A percentile compares a stretch with the other conserved stretches of the same genome.
Evolutionary conservation across 1,140 invertebrate species (phyloP).

Genomic region (Papilio glaucus): DNA sequence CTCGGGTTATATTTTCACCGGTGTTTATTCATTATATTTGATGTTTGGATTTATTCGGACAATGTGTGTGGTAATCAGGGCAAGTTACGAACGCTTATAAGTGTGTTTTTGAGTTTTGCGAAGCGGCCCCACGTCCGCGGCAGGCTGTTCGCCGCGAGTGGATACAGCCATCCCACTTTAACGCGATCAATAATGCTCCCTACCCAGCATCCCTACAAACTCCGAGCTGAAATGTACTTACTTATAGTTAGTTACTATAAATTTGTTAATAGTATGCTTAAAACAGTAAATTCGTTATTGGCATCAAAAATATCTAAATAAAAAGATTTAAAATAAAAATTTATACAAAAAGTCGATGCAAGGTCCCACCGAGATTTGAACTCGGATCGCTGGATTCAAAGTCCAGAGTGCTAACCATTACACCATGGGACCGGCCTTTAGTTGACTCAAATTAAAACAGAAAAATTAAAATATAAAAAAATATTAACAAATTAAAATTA

Average conservation of each 20-base stretch:
- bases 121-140: conserved; percentile 74
- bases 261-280: not conserved
- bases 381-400: conserved; percentile 95
- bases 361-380: conserved; percentile 93
- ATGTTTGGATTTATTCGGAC: conserved; percentile 19
- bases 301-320: conserved; percentile 14
- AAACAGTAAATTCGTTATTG: not conserved
- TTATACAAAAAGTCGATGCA: conserved; percentile 47
- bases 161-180: conserved; percentile 80
- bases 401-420: conserved; percentile 96
- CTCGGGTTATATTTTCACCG: conserved; percentile 45
- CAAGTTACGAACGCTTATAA: conserved; percentile 54
- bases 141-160: conserved; percentile 79
- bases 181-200: conserved; percentile 84
- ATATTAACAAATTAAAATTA: conserved; percentile 8
- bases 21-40: conserved; percentile 24
- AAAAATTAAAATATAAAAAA: conserved; percentile 28
- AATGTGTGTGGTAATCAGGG: conserved; percentile 18
- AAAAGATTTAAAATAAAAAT: conserved; percentile 48
- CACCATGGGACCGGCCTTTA: conserved; percentile 89
- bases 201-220: conserved; percentile 81
- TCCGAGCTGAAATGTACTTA: conserved; percentile 54
- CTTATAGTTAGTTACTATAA: not conserved
- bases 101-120: conserved; percentile 72
- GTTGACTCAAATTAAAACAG: conserved; percentile 44